Evolutionary conservation across 2,797 vertebrate genomes (phyloP).

Genomic region (Cryptoprocta ferox): DNA sequence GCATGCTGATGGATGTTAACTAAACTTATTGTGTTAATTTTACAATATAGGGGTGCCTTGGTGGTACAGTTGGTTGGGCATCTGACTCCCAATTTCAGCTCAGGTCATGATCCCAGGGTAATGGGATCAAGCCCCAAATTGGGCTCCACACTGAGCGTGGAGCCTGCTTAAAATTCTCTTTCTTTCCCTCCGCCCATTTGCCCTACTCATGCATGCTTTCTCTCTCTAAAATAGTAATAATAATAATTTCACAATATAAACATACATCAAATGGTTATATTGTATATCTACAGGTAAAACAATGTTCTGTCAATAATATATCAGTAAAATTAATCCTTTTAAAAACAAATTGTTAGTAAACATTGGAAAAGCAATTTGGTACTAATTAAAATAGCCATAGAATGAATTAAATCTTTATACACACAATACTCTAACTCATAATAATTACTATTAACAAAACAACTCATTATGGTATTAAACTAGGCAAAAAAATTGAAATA

Average conservation of each 20-base stretch:
- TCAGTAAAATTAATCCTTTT: background rate
- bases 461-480: background rate
- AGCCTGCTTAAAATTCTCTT: too few relatives aligned
- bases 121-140: too few relatives aligned
- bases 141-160: too few relatives aligned
- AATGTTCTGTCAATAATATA: background rate
- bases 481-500: background rate
- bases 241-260: background rate
- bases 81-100: too few relatives aligned
- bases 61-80: too few relatives aligned
- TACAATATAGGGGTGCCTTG: background rate
- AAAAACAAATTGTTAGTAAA: background rate
- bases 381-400: background rate
- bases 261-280: background rate
- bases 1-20: background rate
- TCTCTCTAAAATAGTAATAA: background rate
- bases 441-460: background rate
- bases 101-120: too few relatives aligned
- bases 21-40: background rate
- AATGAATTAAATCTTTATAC: constrained; percentile 30
- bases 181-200: too few relatives aligned
- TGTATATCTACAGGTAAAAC: background rate
- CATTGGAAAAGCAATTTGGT: background rate
- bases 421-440: background rate
- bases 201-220: too few relatives aligned